Evolutionary conservation across 2,113 vertebrate genomes (phyloP).

Genomic region (Mesembrinibis cayennensis): DNA sequence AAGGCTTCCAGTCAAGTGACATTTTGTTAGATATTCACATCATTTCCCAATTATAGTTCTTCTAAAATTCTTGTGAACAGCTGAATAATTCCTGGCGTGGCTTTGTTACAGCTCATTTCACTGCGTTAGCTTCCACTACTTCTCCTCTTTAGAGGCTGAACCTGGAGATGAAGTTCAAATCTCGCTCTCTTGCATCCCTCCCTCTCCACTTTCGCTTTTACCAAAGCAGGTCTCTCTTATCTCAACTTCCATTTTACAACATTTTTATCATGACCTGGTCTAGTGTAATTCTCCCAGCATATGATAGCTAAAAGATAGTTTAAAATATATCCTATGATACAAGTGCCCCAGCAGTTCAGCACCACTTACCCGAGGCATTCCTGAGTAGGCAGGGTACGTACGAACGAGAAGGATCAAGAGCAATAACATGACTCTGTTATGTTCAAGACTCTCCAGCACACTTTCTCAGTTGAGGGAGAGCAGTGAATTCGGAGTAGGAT

Average conservation of each 20-base stretch:
- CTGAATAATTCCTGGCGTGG: slow-evolving; percentile 17
- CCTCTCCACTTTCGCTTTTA: neutral
- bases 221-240: neutral
- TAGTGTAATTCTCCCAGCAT: neutral
- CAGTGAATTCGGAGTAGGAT: neutral
- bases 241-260: neutral
- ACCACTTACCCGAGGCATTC: neutral
- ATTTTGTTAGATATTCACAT: slow-evolving; percentile 59
- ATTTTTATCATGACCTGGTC: neutral
- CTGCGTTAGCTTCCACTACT: slow-evolving; percentile 8
- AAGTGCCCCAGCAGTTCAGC: neutral
- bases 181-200: neutral
- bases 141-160: neutral
- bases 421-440: neutral
- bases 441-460: neutral
- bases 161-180: neutral
- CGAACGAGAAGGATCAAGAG: neutral
- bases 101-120: slow-evolving; percentile 56
- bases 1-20: slow-evolving; percentile 33
- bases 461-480: neutral
- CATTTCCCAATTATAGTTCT: slow-evolving; percentile 41
- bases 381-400: neutral
- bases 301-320: neutral
- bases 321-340: neutral
- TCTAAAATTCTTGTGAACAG: slow-evolving; percentile 45